Base-by-base conservation (phyloP, 2,888 invertebrate species). In the Dynastes grantii region DNA sequence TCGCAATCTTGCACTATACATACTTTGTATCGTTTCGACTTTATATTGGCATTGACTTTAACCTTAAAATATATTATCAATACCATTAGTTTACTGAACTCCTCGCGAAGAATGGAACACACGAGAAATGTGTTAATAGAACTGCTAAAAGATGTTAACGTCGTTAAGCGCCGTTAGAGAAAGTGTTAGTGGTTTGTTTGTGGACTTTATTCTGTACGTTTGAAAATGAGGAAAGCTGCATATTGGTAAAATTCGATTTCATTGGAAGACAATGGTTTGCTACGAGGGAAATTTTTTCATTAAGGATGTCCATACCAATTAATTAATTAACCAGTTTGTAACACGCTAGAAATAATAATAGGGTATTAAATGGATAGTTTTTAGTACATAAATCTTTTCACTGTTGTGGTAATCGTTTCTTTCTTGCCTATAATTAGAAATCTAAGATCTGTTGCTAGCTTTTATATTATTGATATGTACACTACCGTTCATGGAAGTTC, bases 101-200 rank as follows among this genome's bases (percentile, higher is more conserved):
- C n/a, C 6, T 6, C 22, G 22, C 8, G 55, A 58, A 58, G 55
- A 22, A 22, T 58, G 16, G 8, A 58, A 58, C n/a, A 58, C 22
- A 58, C 8, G 8, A 58, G 55, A 58, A 58, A 58, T 58, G 55
- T 58, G 55, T 58, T 58, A 58, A 58, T 58, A 8, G 55, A 22
- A 58, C 55, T 58, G 55, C 22, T 58, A 58, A 58, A 58, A 22
- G 4, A 16, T n/a, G n/a, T n/a, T 16, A 55, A 16, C 2, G 51
- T 51, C n/a, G 51, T 51, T 2, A 16, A 53, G 9, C 3, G 55
- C 8, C 22, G 55, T 8, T 22, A 58, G 55, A 58, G 55, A 58
- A 58, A 58, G 55, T 58, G 55, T 58, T 16, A 37, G 32, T 2
- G 55, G 5, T 58, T 16, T 8, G 45, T 45, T 11, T 45, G 45